Evolutionary conservation across 2,113 vertebrate species (phyloP), one percentile per base, ranked within the genome.

Genomic region (Anseranas semipalmata): DNA sequence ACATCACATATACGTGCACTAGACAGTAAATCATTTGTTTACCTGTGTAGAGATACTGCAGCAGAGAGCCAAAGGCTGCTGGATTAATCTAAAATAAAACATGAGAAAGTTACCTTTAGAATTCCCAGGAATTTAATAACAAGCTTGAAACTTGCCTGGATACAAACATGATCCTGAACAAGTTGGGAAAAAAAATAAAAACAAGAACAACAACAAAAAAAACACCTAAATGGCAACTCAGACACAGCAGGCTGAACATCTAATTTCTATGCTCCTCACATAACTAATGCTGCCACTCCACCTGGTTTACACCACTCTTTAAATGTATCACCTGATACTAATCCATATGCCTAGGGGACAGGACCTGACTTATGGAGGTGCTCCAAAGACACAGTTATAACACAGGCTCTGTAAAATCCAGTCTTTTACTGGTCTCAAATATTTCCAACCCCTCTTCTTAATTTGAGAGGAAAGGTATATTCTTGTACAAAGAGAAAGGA

Each of bases 31-130:
- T 32, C 17, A 46, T 97, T n/a, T n/a, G n/a, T n/a, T 97, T 96
- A 99, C 99, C 99, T 98, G 99, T 99, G 92, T 99, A 99, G 7
- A 99, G 97, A 97, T 99, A 99, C 87, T 99, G 99, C 96, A 99
- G 96, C 85, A 99, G 98, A 75, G 99, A 98, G 73, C 98, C 98
- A 90, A 99, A 99, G 12, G 99, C 99, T 94, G 99, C 98, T 33
- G 99, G 99, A 81, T 99, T 99, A 58, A 99, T 98, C 99, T 99
- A 95, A 67, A 97, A 98, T 83, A 87, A 96, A 93, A 82, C 39
- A 97, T 18, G 22, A 90, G 53, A 87, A 86, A 70, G 53, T 87
- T 62, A 88, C 27, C 15, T 48, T 85, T 58, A 78, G 16, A 90
- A 95, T 87, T 53, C 37, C 20, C 39, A 72, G 14, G 12, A 66